These are phyloP conservation scores for Cremastinae sp. DNA, from an alignment of 2,888 invertebrate genomes.

Conservation along the genomic window DNA sequence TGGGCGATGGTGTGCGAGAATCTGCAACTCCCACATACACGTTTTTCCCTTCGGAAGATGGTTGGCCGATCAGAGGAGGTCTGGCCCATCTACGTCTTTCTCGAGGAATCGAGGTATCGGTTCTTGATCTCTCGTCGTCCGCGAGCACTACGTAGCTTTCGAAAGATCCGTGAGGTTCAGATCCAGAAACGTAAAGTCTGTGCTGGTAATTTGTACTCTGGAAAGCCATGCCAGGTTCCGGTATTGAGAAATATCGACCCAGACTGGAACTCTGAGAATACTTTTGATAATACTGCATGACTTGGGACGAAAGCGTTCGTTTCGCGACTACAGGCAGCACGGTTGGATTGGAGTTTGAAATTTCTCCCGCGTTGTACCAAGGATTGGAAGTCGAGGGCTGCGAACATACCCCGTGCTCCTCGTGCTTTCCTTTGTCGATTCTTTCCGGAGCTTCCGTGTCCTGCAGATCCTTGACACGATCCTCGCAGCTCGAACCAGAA, in stretches of 20 bases:
- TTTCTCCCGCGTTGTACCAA: slow-evolving; percentile 42
- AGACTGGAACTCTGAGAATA: slow-evolving; percentile 86
- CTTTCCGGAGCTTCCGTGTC: slow-evolving; percentile 53
- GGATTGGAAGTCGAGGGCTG: slow-evolving; percentile 26
- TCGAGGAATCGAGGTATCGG: slow-evolving; percentile 69
- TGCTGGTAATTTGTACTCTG: slow-evolving; percentile 70
- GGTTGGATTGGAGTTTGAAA: slow-evolving; percentile 16
- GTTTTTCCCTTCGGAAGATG: slow-evolving; percentile 54
- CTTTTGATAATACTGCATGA: slow-evolving; percentile 86
- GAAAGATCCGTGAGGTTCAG: not conserved
- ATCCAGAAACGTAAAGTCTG: not conserved
- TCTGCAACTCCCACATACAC: slow-evolving; percentile 58
- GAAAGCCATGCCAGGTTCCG: slow-evolving; percentile 63
- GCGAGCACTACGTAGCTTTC: slow-evolving; percentile 69
- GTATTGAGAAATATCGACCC: slow-evolving; percentile 84
- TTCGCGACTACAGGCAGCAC: slow-evolving; percentile 54
- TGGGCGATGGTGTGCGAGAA: slow-evolving; percentile 67
- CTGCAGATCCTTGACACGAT: slow-evolving; percentile 67
- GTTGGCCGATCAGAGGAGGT: slow-evolving; percentile 78
- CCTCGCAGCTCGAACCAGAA: slow-evolving; percentile 73
- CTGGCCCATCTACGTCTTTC: slow-evolving; percentile 77
- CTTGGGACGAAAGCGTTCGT: slow-evolving; percentile 73
- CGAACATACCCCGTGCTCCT: not conserved
- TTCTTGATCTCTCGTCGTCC: slow-evolving; percentile 59
- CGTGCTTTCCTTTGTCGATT: not conserved